Base-by-base conservation (phyloP, 1,140 invertebrate species). In the Coelopa frigida region DNA sequence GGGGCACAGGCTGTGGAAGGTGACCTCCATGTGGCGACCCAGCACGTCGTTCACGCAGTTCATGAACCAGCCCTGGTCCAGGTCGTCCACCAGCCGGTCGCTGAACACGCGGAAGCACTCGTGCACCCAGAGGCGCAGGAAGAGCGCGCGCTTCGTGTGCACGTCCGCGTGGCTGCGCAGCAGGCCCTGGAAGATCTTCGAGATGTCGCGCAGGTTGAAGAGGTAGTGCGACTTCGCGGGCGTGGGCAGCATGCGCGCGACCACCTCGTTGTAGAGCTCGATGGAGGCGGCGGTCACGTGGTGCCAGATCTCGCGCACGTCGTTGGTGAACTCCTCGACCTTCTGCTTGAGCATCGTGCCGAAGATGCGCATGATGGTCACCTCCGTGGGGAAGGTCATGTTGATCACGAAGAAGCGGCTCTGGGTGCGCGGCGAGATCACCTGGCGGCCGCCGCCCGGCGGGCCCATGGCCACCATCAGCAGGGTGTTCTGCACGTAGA, bases 151-250 rank as follows among this genome's bases (percentile, higher is more conserved):
- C 4, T 80, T 86, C 57, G 84, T 82, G 55, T 85, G 82, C 58
- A 80, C 82, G 50, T 87, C 80, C 51, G 79, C 83, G 61, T 85
- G 78, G 50, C 81, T 80, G 51, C 86, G 71, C 17, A 93, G 61
- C 18, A 92, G 54, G 3, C 88, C 89, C 63, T 81, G 78, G 52
- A 79, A 81, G 33, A 81, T 73, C 73, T 81, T 87, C 2, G 87
- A 90, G 52, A 93, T 89, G 61, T 92, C 89, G 51, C 87, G 73
- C 48, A 94, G 66, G 68, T 89, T 92, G 70, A 92, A 92, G 12
- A 90, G 68, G 55, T 92, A 94, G 67, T 94, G 89, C 56, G 89
- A 89, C 64, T 91, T 92, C 26, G 81, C 78, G 1, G 89, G 89
- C 3, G 87, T 91, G 2, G 89, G 89, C 33, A 91, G 61, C 75